Evolutionary conservation across 2,113 vertebrate species (phyloP).

Genomic region (Onychostoma macrolepis): DNA sequence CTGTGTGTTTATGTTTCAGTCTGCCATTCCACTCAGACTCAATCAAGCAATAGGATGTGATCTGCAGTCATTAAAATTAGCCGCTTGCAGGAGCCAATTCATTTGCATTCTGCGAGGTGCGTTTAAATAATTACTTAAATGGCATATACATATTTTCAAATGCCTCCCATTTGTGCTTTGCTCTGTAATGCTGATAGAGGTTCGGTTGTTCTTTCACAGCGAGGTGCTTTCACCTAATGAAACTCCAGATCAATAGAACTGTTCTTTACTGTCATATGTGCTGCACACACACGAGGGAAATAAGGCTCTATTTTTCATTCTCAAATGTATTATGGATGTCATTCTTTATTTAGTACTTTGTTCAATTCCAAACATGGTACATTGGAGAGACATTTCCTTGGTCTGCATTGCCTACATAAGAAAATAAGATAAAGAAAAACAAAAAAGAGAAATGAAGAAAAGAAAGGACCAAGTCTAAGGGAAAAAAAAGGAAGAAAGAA

Average conservation of each 20-base stretch:
- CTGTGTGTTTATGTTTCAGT: slow-evolving; percentile 31
- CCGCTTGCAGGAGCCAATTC: slow-evolving; percentile 67
- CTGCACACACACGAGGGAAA: slow-evolving; percentile 76
- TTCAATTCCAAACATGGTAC: slow-evolving; percentile 66
- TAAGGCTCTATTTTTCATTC: slow-evolving; percentile 76
- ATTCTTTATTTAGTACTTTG: slow-evolving; percentile 76
- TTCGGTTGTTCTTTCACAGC: slow-evolving; percentile 68
- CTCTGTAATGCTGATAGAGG: slow-evolving; percentile 65
- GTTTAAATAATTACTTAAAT: slow-evolving; percentile 75
- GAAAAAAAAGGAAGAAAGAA: slow-evolving; percentile 18
- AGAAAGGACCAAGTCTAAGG: slow-evolving; percentile 47
- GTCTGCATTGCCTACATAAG: slow-evolving; percentile 67
- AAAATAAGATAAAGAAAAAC: slow-evolving; percentile 44
- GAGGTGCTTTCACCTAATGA: slow-evolving; percentile 77
- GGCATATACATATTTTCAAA: slow-evolving; percentile 67
- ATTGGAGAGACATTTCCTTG: slow-evolving; percentile 66
- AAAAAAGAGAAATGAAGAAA: slow-evolving; percentile 28
- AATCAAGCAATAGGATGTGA: slow-evolving; percentile 61
- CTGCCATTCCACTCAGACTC: slow-evolving; percentile 51
- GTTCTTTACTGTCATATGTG: slow-evolving; percentile 72
- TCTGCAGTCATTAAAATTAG: slow-evolving; percentile 73
- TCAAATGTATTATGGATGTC: slow-evolving; percentile 78
- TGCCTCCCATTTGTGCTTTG: slow-evolving; percentile 67
- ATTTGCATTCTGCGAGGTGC: slow-evolving; percentile 73
- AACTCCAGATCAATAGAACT: slow-evolving; percentile 75